Percentiles rank a stretch among this genome's conserved stretches.
These are phyloP conservation scores for Pristionchus arcanus DNA, from an alignment of 2,888 invertebrate species.

Conservation along the genomic window DNA sequence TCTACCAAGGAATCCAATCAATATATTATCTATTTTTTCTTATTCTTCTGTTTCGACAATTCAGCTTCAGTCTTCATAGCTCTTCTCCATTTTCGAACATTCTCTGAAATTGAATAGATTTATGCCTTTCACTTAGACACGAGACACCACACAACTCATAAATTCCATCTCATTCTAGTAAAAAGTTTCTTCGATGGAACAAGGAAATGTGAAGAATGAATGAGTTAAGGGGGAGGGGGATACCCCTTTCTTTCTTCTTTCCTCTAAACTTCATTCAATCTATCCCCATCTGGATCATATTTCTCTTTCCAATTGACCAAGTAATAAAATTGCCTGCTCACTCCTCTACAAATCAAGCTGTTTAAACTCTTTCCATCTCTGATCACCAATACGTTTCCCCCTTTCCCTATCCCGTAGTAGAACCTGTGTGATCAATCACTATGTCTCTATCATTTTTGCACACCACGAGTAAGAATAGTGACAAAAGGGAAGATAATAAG, in stretches of 20 bases:
- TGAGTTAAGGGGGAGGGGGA: neutral
- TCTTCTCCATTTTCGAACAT: slow-evolving; percentile 52
- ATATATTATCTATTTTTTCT: slow-evolving; percentile 28
- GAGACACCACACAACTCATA: neutral
- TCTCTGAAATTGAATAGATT: slow-evolving; percentile 24
- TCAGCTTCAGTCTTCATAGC: slow-evolving; percentile 48
- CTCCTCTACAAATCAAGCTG: neutral
- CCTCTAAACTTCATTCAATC: neutral
- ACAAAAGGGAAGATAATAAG: neutral
- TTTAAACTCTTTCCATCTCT: neutral
- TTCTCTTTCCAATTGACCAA: neutral
- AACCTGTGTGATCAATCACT: neutral
- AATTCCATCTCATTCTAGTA: neutral
- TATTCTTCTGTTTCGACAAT: slow-evolving; percentile 39
- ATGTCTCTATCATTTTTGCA: neutral
- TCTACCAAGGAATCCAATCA: neutral
- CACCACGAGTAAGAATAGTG: neutral
- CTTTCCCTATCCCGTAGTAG: neutral
- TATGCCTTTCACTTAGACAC: neutral
- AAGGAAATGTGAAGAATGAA: neutral
- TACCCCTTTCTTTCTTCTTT: neutral
- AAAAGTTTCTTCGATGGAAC: neutral
- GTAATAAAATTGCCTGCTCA: neutral
- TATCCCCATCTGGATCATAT: neutral
- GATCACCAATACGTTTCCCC: neutral